Evolutionary conservation across 1,140 invertebrate species (phyloP), one percentile per base, ranked within the genome.

Genomic region (Neodiprion pinetum): DNA sequence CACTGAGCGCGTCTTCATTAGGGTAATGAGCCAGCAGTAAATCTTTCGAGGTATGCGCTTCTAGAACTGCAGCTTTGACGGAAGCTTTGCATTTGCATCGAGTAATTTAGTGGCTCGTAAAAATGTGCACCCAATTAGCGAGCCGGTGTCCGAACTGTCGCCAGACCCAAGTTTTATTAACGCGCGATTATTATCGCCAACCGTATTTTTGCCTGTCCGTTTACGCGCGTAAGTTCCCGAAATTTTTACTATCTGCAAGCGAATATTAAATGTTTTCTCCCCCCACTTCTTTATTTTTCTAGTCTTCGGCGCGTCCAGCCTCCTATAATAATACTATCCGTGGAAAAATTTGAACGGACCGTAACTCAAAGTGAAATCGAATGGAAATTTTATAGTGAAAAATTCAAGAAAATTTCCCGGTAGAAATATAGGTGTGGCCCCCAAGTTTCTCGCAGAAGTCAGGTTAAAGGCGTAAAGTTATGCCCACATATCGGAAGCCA

Each of bases 101-200:
- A 82, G 83, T 85, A 86, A 88, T 88, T 87, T 86, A 86, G 82
- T 81, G 84, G 74, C 79, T 80, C 85, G 83, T 87, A 88, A 88
- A 88, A 87, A 85, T 85, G 80, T 79, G 80, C 74, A 79, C 78
- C 76, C 84, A 88, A 88, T 88, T 88, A 88, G 84, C 83, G 81
- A 75, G 21, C 74, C 65, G 76, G 74, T 75, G 75, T 79, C 70
- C 79, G 81, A 83, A 81, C 80, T 81, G 82, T 81, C 78, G 80
- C 75, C 78, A 40, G 28, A 40, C 28, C 28, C 28, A 40, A 40
- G 28, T 40, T 40, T 40, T 40, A 40, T 40, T 40, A 40, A 40
- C 28, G 28, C 5, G 28, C 28, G 28, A 40, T 40, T 40, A 40
- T 40, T 40, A 40, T 40, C 28, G 28, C 28, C 28, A 40, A 2